Evolutionary conservation across 2,797 vertebrate species (phyloP), one percentile per base, ranked within the genome.

Genomic region (Cephalopachus bancanus): DNA sequence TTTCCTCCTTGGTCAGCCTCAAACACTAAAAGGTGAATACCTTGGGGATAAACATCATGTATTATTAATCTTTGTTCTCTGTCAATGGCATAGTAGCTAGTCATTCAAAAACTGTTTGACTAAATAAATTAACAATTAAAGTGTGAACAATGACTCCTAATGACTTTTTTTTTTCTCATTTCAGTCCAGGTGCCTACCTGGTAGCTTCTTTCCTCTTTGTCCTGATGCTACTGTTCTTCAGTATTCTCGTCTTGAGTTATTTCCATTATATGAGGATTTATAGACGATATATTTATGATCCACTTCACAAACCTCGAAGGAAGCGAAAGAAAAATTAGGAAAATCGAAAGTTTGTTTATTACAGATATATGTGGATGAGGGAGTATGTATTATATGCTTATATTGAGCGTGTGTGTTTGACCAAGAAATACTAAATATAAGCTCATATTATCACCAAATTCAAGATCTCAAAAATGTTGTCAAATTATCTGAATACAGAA

Each of bases 221-320:
- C 30, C 62, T 96, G 51, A 44, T 97, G 69, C 85, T 97, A 6
- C 17, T 96, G 16, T 95, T 98, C 90, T 64, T 95, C 57, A 92
- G 59, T 24, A 0, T 91, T 80, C 93, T 98, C 2, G 12, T 96
- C 62, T 59, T 95, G 80, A 98, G 98, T 95, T 98, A 98, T 81
- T 97, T 98, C 88, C 89, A 85, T 71, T 97, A 97, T 4, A 75
- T 90, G 74, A 98, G 75, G 28, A 95, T 96, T 92, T 98, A 98
- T 30, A 96, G 71, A 93, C 19, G 9, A 37, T 10, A 16, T 85
- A 51, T 97, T 94, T 89, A 74, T 83, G 67, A 91, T 7, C 59
- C 94, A 62, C 30, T 74, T 79, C 0, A 75, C 16, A 81, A 37
- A 71, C 10, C 26, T 30, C 30, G 26, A 65, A 28, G 0, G 37